Evolutionary conservation across 2,797 vertebrate genomes (phyloP).

Genomic region (Megaceryle alcyon): DNA sequence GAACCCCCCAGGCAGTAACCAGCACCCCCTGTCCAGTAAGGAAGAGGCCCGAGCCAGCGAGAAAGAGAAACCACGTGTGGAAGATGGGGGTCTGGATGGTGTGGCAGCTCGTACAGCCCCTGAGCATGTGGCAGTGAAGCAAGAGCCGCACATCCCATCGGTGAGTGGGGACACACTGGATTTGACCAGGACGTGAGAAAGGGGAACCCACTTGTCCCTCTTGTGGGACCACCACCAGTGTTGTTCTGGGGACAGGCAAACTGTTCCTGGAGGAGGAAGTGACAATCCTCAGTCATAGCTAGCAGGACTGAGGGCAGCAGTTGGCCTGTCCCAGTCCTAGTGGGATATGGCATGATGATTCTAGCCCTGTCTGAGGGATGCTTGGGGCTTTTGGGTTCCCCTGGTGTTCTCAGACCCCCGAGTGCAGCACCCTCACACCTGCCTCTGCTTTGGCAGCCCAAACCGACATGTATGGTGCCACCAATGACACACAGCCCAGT

Average conservation of each 20-base stretch:
- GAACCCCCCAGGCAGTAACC: conserved; percentile 89
- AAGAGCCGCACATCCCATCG: conserved; percentile 85
- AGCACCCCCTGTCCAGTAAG: conserved; percentile 89
- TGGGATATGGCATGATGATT: neutral
- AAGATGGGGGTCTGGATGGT: conserved; percentile 84
- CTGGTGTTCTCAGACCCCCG: neutral
- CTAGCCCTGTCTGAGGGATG: neutral
- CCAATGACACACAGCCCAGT: conserved; percentile 93
- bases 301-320: neutral
- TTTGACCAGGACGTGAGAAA: neutral
- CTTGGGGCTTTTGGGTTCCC: neutral
- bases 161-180: conserved; percentile 72
- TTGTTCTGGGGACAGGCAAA: neutral
- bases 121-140: conserved; percentile 90
- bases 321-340: neutral
- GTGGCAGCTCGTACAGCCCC: conserved; percentile 84
- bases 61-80: conserved; percentile 88
- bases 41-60: conserved; percentile 89
- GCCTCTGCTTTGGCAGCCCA: conserved; percentile 81
- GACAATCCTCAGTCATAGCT: neutral
- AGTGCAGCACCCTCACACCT: neutral
- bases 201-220: neutral
- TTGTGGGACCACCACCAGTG: neutral
- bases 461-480: conserved; percentile 98
- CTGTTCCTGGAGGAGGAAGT: neutral